A percentile compares a stretch with the other conserved stretches of the same genome.
Evolutionary conservation across 2,113 vertebrate genomes (phyloP).

Genomic region (Ibidorhyncha struthersii): DNA sequence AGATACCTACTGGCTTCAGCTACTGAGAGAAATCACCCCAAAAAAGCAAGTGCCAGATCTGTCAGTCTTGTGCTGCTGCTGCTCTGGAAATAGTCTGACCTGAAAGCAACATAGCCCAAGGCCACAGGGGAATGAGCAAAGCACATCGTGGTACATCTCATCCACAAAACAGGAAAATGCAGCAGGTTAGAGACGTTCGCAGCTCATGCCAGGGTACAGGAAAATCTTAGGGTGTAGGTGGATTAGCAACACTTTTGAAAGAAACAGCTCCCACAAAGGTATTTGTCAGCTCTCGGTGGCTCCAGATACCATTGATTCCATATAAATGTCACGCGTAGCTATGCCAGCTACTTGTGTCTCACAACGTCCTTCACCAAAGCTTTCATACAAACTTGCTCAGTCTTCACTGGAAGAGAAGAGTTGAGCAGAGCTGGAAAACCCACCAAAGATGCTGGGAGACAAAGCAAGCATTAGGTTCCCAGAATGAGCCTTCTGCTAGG

Average conservation of each 20-base stretch:
- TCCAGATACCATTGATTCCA: neutral
- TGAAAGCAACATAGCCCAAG: neutral
- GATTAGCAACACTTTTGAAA: neutral
- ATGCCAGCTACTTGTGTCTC: neutral
- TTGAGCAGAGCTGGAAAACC: neutral
- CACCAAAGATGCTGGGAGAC: neutral
- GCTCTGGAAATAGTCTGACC: slow-evolving; percentile 5
- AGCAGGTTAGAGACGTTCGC: neutral
- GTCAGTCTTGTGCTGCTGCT: neutral
- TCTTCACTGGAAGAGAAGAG: neutral
- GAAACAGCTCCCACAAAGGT: neutral
- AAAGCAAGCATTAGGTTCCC: neutral
- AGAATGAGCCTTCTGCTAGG: neutral
- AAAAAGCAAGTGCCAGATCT: slow-evolving; percentile 2
- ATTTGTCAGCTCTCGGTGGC: neutral
- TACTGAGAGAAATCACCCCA: neutral
- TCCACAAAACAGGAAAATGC: neutral
- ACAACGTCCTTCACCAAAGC: neutral
- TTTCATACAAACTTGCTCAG: neutral
- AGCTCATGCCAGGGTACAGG: neutral
- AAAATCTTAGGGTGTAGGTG: neutral
- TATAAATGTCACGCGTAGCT: neutral
- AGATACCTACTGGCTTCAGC: neutral
- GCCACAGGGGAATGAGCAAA: neutral
- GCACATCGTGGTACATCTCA: neutral